phyloP scores from a whole-genome alignment of 2,888 invertebrate species.

The Melolontha melolontha region DNA sequence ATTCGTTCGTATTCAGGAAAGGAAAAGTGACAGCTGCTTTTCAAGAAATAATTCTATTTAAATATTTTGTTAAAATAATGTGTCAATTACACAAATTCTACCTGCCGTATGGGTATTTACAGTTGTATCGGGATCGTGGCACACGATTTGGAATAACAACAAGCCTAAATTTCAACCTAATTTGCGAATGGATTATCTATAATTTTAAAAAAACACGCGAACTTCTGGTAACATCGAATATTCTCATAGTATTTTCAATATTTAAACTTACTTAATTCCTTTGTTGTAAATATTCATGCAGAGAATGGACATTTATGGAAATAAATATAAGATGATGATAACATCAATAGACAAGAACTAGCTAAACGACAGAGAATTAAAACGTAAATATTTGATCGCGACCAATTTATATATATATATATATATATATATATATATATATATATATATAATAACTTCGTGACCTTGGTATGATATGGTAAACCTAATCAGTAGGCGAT shows the following conservation, averaged over 20 bases:
- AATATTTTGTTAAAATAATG: conserved; percentile 43
- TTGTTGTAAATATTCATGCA: conserved; percentile 3
- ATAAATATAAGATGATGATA: too few species aligned
- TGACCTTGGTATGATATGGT: too few species aligned
- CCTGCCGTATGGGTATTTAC: conserved; percentile 7
- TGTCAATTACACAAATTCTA: conserved; percentile 40
- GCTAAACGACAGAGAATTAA: too few species aligned
- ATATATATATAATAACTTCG: too few species aligned
- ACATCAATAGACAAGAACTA: too few species aligned
- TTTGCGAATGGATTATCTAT: conserved; percentile 27
- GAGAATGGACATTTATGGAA: too few species aligned
- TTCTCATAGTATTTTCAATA: conserved; percentile 5
- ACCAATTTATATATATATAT: too few species aligned
- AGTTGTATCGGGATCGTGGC: background rate
- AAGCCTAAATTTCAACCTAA: conserved; percentile 12
- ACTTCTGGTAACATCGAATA: conserved; percentile 13
- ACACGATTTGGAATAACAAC: conserved; percentile 27
- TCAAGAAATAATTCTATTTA: conserved; percentile 42
- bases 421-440: too few species aligned
- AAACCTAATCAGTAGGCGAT: too few species aligned
- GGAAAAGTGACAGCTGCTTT: conserved; percentile 42
- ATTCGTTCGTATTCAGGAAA: conserved; percentile 10
- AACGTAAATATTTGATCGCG: too few species aligned
- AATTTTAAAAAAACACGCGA: conserved; percentile 25
- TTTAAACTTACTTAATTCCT: conserved; percentile 20